Evolutionary conservation across 2,113 vertebrate genomes (phyloP).

Genomic region (Trematocara variabile): DNA sequence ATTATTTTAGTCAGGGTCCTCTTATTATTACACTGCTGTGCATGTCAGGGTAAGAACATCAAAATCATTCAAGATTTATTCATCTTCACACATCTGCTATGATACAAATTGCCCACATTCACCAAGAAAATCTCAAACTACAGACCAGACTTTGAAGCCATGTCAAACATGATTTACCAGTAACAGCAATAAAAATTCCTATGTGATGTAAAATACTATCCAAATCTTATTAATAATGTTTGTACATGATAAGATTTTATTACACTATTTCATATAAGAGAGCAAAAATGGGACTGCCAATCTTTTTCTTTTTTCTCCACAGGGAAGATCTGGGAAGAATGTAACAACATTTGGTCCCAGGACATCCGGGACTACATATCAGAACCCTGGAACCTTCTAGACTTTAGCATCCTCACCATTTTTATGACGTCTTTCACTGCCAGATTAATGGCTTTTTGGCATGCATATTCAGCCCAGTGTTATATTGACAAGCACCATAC

Average conservation of each 20-base stretch:
- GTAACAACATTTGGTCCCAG: slow-evolving; percentile 93
- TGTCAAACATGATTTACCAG: not conserved
- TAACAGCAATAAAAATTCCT: not conserved
- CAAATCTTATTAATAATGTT: not conserved
- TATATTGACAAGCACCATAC: slow-evolving; percentile 82
- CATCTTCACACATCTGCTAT: not conserved
- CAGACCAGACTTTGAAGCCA: not conserved
- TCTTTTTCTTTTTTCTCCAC: not conserved
- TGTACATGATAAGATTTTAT: not conserved
- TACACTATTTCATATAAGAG: not conserved
- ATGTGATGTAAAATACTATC: not conserved
- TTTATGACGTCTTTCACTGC: slow-evolving; percentile 93
- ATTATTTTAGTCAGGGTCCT: not conserved
- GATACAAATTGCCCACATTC: not conserved
- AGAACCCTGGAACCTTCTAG: slow-evolving; percentile 95
- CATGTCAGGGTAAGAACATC: not conserved
- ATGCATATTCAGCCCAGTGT: slow-evolving; percentile 86
- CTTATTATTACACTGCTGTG: not conserved
- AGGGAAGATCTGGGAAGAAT: slow-evolving; percentile 98
- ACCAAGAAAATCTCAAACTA: not conserved
- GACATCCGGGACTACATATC: slow-evolving; percentile 92
- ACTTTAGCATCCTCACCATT: slow-evolving; percentile 93
- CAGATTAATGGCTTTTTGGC: slow-evolving; percentile 95
- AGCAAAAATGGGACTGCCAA: not conserved
- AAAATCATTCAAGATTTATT: not conserved